phyloP scores from a whole-genome alignment of 1,140 invertebrate species.

The Drosophila carrolli region DNA sequence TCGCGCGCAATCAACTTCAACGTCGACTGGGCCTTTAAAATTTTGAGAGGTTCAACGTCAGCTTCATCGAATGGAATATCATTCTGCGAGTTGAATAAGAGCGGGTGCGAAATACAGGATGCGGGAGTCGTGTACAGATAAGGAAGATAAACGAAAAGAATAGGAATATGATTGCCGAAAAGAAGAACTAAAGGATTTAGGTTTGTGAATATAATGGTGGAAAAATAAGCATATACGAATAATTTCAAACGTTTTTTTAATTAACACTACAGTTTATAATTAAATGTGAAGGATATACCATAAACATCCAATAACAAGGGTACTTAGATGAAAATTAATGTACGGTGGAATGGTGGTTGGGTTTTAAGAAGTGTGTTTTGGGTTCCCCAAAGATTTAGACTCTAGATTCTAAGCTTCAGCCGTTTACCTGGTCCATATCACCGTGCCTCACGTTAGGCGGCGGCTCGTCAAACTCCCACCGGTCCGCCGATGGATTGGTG shows the following conservation, averaged over 20 bases:
- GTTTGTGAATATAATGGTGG: neutral
- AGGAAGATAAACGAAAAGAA: conserved; percentile 22
- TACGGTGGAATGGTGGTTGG: neutral
- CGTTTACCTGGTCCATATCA: conserved; percentile 76
- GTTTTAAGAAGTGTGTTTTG: neutral
- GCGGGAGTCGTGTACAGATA: conserved; percentile 17
- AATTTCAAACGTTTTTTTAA: no score
- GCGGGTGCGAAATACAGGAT: conserved; percentile 10
- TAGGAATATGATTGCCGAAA: conserved; percentile 9
- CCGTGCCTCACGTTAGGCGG: conserved; percentile 78
- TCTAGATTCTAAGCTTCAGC: no score
- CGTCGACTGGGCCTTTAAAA: conserved; percentile 93
- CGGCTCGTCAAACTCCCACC: conserved; percentile 45
- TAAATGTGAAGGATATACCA: no score
- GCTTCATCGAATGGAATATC: conserved; percentile 64
- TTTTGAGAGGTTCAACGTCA: conserved; percentile 83
- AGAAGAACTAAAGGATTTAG: neutral
- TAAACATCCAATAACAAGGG: no score
- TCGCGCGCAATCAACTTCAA: conserved; percentile 98
- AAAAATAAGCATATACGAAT: neutral
- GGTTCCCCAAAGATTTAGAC: neutral
- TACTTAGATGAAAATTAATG: neutral
- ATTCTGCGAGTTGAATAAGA: conserved; percentile 35
- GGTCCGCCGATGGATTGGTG: conserved; percentile 5
- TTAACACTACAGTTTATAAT: no score